A percentile compares a stretch with the other conserved stretches of the same genome.
Conservation (phyloP, 2,888 invertebrate species). For the Stenotaenia linearis region DNA sequence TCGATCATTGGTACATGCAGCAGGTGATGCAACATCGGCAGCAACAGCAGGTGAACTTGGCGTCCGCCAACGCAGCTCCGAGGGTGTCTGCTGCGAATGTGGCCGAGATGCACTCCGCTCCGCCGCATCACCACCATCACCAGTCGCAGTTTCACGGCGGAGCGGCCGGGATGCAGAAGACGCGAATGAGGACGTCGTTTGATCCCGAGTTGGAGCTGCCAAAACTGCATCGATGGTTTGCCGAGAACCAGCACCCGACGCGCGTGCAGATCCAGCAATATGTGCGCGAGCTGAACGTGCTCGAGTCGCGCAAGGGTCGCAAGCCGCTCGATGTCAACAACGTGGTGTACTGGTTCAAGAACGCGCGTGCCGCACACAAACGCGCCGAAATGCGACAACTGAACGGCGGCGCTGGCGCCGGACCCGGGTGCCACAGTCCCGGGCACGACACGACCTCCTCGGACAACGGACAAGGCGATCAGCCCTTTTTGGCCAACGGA, state of each 20-base stretch:
- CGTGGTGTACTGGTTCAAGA: conserved; percentile 66
- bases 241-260: conserved; percentile 94
- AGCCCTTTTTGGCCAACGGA: conserved; percentile 24
- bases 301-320: conserved; percentile 85
- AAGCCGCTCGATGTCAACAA: conserved; percentile 80
- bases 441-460: conserved; percentile 34
- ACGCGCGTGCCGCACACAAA: conserved; percentile 91
- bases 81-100: conserved; percentile 13
- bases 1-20: conserved; percentile 84
- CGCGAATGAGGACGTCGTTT: conserved; percentile 89
- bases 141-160: conserved; percentile 29
- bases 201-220: conserved; percentile 95
- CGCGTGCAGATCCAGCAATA: conserved; percentile 87
- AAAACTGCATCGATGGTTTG: conserved; percentile 93
- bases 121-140: conserved; percentile 9
- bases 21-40: conserved; percentile 57
- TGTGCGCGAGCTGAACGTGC: conserved; percentile 83
- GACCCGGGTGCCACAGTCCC: conserved; percentile 31
- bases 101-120: conserved; percentile 27
- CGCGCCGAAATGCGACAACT: conserved; percentile 64
- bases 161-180: conserved; percentile 39
- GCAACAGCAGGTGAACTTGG: conserved; percentile 42
- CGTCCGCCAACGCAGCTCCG: conserved; percentile 36
- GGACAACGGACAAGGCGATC: conserved; percentile 34
- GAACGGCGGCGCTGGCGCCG: conserved; percentile 42